phyloP scores from a whole-genome alignment of 2,888 invertebrate genomes.

The Fragum fragum region DNA sequence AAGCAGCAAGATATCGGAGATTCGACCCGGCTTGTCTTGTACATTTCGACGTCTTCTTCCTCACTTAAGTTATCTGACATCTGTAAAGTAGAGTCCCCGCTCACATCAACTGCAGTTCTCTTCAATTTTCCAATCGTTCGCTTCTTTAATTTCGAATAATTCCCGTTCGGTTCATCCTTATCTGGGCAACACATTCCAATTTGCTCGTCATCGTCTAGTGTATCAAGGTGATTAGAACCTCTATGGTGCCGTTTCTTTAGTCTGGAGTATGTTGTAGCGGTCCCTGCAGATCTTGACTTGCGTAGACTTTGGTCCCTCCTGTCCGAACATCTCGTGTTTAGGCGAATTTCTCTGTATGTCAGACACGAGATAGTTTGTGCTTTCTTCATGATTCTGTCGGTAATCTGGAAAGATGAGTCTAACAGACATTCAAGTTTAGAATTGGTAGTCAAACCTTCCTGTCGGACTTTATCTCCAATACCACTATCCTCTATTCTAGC shows the following conservation, averaged over 20 bases:
- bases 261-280: not conserved
- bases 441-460: not conserved
- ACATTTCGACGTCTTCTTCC: not conserved
- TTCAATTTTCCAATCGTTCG: not conserved
- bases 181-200: not conserved
- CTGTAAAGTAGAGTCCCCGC: not conserved
- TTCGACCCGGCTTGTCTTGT: not conserved
- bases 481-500: not conserved
- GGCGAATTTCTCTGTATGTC: not conserved
- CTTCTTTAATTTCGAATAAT: not conserved
- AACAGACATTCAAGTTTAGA: not conserved
- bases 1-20: conserved; percentile 8
- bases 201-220: not conserved
- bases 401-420: not conserved
- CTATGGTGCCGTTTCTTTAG: not conserved
- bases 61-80: not conserved
- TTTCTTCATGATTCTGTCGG: not conserved
- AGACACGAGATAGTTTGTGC: not conserved
- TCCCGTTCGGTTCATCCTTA: not conserved
- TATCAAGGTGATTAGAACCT: not conserved
- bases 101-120: not conserved
- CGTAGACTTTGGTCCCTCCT: not conserved
- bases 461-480: not conserved
- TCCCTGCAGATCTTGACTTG: not conserved
- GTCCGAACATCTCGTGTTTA: not conserved